Percentiles rank a stretch among this genome's conserved stretches.
phyloP scores from a whole-genome alignment of 2,797 vertebrate species.

The Xenentodon cancila region DNA sequence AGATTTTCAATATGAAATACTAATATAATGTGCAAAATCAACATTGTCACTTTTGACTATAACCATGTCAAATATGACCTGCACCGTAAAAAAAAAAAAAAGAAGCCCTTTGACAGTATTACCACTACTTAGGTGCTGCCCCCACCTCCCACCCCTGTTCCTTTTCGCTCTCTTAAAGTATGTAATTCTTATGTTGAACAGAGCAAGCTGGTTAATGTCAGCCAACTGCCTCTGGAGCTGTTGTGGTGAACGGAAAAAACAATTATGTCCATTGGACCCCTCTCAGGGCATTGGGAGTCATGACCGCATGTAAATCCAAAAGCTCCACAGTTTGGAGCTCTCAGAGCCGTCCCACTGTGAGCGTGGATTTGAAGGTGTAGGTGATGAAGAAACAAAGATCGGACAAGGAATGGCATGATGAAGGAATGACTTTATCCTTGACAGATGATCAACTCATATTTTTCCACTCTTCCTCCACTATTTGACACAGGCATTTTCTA shows the following conservation, averaged over 20 bases:
- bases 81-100: conserved; percentile 16
- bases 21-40: conserved; percentile 46
- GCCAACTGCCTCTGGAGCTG: conserved; percentile 38
- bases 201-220: conserved; percentile 39
- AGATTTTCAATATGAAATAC: conserved; percentile 75
- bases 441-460: neutral
- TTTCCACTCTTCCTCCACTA: neutral
- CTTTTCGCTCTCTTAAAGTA: conserved; percentile 10
- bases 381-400: conserved; percentile 53
- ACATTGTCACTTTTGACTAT: conserved; percentile 10
- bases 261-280: conserved; percentile 58
- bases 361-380: conserved; percentile 24
- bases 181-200: conserved; percentile 26
- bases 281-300: conserved; percentile 32
- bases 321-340: conserved; percentile 29
- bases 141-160: neutral
- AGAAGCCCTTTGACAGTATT: conserved; percentile 7
- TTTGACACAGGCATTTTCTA: conserved; percentile 6
- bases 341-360: conserved; percentile 35
- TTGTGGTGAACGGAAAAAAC: conserved; percentile 56
- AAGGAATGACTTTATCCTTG: too few species aligned
- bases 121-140: neutral
- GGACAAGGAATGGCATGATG: neutral
- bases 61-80: conserved; percentile 4
- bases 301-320: conserved; percentile 55